phyloP scores from a whole-genome alignment of 2,797 vertebrate species.

The Poeciliopsis infans region DNA sequence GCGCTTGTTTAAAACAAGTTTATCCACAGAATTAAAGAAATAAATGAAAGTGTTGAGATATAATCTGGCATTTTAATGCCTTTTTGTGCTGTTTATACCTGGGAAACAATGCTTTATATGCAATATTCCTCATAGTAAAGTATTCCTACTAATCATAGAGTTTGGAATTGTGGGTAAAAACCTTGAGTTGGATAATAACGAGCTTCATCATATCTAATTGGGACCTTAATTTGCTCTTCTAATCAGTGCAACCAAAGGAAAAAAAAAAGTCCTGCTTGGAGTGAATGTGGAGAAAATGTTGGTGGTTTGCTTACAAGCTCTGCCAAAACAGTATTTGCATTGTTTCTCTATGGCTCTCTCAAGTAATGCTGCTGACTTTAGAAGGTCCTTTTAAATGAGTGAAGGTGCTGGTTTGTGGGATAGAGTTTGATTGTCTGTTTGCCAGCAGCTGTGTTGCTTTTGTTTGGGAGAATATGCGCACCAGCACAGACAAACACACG shows the following conservation, averaged over 20 bases:
- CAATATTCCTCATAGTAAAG: too few relatives aligned
- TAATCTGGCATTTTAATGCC: not conserved
- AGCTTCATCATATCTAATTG: not conserved
- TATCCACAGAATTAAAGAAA: not conserved
- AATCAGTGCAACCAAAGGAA: not conserved
- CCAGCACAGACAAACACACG: not conserved
- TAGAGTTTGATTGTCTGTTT: not conserved
- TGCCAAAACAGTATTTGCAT: not conserved
- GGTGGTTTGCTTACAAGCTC: not conserved
- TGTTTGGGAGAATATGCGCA: conserved; percentile 1
- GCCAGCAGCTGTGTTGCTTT: conserved; percentile 13
- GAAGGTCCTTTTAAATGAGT: not conserved
- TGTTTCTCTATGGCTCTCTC: not conserved
- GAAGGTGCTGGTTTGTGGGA: not conserved
- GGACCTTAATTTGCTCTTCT: not conserved
- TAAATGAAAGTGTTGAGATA: not conserved
- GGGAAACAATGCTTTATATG: too few relatives aligned
- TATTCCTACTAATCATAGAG: not conserved
- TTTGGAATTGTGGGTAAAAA: not conserved
- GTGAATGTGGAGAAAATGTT: not conserved
- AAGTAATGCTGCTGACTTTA: not conserved
- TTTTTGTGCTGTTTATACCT: not conserved
- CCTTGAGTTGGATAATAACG: not conserved
- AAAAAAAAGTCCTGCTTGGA: not conserved
- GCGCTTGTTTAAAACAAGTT: not conserved